Evolutionary conservation across 2,113 vertebrate species (phyloP).

Genomic region (Bubo bubo): DNA sequence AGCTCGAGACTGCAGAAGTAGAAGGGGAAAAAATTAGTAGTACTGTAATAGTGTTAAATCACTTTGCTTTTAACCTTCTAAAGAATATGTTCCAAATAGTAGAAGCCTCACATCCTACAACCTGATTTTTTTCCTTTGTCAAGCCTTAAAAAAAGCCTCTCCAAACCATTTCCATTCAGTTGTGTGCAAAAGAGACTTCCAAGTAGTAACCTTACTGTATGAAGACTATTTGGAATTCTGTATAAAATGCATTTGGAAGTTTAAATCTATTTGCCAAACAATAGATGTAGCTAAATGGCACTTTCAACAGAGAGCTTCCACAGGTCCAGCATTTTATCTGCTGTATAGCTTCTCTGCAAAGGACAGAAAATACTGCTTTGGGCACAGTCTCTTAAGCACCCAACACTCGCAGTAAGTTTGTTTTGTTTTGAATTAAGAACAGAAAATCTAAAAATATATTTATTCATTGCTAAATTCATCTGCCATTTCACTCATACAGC

Average conservation of each 20-base stretch:
- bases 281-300: neutral
- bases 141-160: neutral
- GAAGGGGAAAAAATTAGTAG: neutral
- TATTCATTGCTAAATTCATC: neutral
- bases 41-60: neutral
- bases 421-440: neutral
- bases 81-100: neutral
- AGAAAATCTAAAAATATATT: neutral
- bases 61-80: neutral
- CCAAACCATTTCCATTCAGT: neutral
- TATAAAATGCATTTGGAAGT: neutral
- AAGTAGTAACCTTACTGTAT: neutral
- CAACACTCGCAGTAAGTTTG: neutral
- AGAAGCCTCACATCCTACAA: neutral
- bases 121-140: neutral
- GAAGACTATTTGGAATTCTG: neutral
- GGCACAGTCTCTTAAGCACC: neutral
- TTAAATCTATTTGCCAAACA: neutral
- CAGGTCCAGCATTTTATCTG: neutral
- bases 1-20: neutral
- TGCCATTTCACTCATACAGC: neutral
- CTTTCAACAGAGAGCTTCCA: neutral
- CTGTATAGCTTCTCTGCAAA: neutral
- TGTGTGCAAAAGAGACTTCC: neutral
- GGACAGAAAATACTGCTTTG: neutral